Evolutionary conservation across 2,797 vertebrate genomes (phyloP).

Genomic region (Oceanodroma leucorhoa): DNA sequence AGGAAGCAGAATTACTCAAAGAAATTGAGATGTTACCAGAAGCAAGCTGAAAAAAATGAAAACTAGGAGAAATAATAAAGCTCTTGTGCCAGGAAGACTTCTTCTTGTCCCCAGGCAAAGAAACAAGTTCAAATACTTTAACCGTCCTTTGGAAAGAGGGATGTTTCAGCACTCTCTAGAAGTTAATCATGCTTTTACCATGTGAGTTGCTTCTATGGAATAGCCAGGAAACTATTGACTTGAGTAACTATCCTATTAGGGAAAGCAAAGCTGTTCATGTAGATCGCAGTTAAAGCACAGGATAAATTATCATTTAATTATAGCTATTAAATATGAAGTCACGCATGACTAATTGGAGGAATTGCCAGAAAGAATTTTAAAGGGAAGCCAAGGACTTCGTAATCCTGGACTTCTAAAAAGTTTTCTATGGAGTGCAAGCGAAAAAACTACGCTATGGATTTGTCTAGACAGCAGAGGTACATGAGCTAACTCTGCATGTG

Average conservation of each 20-base stretch:
- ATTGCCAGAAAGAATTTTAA: neutral
- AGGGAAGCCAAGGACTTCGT: neutral
- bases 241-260: neutral
- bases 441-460: neutral
- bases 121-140: neutral
- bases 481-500: neutral
- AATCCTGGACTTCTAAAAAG: neutral
- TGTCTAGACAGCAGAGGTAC: neutral
- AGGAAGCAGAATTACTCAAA: neutral
- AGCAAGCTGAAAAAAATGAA: neutral
- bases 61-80: neutral
- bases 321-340: slow-evolving; percentile 31
- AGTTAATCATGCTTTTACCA: neutral
- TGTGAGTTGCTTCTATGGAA: neutral
- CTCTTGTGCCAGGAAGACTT: neutral
- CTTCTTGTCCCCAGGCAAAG: neutral
- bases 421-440: neutral
- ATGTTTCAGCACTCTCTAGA: neutral
- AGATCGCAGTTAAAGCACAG: neutral
- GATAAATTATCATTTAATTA: slow-evolving; percentile 26
- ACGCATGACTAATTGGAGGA: neutral
- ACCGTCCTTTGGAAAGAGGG: neutral
- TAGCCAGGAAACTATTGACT: neutral
- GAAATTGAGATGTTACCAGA: neutral
- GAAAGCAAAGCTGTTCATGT: neutral